Conservation (phyloP, 2,888 invertebrate genomes). For the Smittia aterrima region DNA sequence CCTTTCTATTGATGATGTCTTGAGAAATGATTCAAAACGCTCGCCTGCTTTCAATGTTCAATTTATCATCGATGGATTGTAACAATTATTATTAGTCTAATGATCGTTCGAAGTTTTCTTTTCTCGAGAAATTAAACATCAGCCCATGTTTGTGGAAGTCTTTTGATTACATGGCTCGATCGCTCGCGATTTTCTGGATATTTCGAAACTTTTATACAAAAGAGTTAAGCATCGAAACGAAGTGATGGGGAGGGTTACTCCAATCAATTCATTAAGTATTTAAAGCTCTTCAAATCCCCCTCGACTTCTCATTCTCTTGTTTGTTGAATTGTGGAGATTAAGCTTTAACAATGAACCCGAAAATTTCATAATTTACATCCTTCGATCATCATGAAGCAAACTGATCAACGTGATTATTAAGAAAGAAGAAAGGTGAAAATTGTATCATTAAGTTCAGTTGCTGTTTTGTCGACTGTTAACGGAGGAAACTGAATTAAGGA, state of each 20-base stretch:
- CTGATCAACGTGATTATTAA: background rate
- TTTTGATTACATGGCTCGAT: background rate
- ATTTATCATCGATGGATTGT: slow-evolving; percentile 36
- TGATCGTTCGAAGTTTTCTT: slow-evolving; percentile 23
- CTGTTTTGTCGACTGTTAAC: slow-evolving; percentile 13
- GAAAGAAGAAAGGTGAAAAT: background rate
- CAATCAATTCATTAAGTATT: slow-evolving; percentile 35
- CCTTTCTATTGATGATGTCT: background rate
- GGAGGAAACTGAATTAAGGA: slow-evolving; percentile 22
- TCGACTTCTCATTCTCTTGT: background rate
- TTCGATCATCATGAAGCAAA: background rate
- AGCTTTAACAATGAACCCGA: background rate
- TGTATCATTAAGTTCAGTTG: slow-evolving; percentile 29
- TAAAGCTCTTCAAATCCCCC: background rate
- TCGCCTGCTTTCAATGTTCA: background rate
- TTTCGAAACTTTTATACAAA: slow-evolving; percentile 13
- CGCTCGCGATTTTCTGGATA: background rate
- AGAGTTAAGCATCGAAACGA: background rate
- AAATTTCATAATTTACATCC: too few species aligned
- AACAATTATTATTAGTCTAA: slow-evolving; percentile 40
- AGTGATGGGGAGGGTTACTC: background rate
- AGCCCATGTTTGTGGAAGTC: background rate
- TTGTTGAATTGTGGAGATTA: background rate
- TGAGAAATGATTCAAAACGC: background rate
- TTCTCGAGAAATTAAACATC: too few species aligned